Evolutionary conservation across 2,888 invertebrate species (phyloP).

Genomic region (Eupithecia dodoneata): DNA sequence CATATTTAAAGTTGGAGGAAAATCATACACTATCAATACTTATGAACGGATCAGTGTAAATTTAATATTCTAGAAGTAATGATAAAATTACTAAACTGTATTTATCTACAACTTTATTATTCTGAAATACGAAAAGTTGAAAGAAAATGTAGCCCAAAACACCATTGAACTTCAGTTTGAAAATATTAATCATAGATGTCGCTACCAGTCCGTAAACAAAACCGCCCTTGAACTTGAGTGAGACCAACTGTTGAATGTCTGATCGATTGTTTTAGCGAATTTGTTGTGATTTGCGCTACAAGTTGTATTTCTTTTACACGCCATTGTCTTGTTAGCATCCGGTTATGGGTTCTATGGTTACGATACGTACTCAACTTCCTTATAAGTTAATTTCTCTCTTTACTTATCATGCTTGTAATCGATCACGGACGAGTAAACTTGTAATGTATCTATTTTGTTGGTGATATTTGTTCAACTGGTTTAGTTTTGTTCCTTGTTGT

Average conservation of each 20-base stretch:
- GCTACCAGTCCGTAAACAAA: constrained; percentile 18
- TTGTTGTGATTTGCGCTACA: not conserved
- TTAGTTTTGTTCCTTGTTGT: no score
- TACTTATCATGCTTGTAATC: not conserved
- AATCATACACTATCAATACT: not conserved
- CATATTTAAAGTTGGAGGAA: not conserved
- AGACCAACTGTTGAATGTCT: constrained; percentile 30
- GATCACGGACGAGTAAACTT: no score
- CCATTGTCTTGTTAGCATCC: not conserved
- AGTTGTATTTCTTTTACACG: not conserved
- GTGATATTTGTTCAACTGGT: no score
- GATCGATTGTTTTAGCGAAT: not conserved
- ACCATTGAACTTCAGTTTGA: not conserved
- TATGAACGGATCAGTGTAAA: not conserved
- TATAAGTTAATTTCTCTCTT: not conserved
- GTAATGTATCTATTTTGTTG: no score
- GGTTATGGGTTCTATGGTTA: not conserved
- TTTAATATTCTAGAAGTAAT: not conserved
- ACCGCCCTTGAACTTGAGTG: constrained; percentile 25
- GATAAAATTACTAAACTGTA: not conserved
- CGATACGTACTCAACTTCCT: not conserved
- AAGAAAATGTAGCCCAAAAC: not conserved
- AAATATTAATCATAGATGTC: constrained; percentile 34
- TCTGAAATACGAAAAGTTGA: not conserved
- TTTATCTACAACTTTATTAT: not conserved